Conservation (phyloP, 2,888 invertebrate genomes). For the Trimorus sp. region DNA sequence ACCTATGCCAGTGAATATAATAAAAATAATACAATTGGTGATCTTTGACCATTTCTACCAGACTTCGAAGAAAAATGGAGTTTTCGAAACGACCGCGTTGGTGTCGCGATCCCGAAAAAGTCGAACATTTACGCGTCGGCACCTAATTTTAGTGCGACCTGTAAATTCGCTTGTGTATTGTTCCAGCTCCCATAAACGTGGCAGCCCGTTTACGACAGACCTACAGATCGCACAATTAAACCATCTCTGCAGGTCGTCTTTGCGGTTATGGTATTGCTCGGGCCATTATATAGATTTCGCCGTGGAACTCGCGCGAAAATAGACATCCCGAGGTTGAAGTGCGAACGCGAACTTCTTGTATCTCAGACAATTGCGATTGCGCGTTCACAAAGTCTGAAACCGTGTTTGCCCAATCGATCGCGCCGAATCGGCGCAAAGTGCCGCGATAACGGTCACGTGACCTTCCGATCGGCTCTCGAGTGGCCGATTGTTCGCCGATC, state of each 20-base stretch:
- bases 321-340: slow-evolving; percentile 35
- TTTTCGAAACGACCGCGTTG: too few species aligned
- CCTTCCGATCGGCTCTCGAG: too few species aligned
- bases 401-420: too few species aligned
- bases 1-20: too few species aligned
- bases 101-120: too few species aligned
- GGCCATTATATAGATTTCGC: slow-evolving; percentile 61
- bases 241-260: slow-evolving; percentile 67
- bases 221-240: slow-evolving; percentile 67
- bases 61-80: too few species aligned
- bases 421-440: too few species aligned
- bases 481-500: too few species aligned
- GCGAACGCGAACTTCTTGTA: slow-evolving; percentile 23
- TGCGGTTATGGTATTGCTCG: slow-evolving; percentile 63
- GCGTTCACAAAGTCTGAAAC: too few species aligned
- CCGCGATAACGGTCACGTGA: too few species aligned
- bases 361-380: neutral
- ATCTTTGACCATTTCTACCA: too few species aligned
- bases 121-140: neutral
- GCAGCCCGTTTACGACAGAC: slow-evolving; percentile 64
- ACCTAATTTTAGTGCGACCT: slow-evolving; percentile 41
- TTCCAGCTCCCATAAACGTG: slow-evolving; percentile 35
- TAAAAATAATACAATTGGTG: too few species aligned
- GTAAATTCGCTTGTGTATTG: slow-evolving; percentile 46
- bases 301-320: slow-evolving; percentile 47